Evolutionary conservation across 2,797 vertebrate genomes (phyloP).

Genomic region (Epinephelus coioides): DNA sequence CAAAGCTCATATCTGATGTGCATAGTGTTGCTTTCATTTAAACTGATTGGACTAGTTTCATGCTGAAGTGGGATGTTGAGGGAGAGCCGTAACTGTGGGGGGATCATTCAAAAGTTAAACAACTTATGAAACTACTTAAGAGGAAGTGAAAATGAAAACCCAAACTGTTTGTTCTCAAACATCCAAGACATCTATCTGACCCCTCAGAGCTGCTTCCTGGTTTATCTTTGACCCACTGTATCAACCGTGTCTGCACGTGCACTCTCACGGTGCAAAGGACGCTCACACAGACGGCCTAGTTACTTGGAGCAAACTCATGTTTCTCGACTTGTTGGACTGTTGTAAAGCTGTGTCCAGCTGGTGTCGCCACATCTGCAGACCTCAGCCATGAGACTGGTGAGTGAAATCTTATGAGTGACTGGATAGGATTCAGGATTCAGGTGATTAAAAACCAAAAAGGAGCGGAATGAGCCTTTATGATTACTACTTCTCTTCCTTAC

Average conservation of each 20-base stretch:
- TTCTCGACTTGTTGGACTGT: not conserved
- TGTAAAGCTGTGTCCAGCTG: not conserved
- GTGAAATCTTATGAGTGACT: not conserved
- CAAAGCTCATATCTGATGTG: not conserved
- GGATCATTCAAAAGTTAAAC: not conserved
- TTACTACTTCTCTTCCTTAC: not conserved
- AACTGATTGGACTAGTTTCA: not conserved
- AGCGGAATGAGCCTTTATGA: not conserved
- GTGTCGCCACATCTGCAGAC: not conserved
- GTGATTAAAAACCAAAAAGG: not conserved
- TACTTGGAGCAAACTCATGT: not conserved
- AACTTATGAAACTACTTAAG: not conserved
- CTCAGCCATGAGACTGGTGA: not conserved
- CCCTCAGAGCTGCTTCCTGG: slow-evolving; percentile 15
- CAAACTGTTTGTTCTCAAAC: not conserved
- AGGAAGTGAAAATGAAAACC: slow-evolving; percentile 15
- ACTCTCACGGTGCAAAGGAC: not conserved
- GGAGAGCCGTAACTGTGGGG: not conserved
- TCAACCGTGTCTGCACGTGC: not conserved
- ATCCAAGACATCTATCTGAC: not conserved
- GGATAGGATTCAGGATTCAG: not conserved
- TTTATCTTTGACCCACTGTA: not conserved
- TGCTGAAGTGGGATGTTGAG: not conserved
- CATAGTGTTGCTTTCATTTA: not conserved
- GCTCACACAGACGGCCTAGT: not conserved